Base-by-base conservation (phyloP, 1,140 invertebrate genomes). In the Drosophila biarmipes region DNA sequence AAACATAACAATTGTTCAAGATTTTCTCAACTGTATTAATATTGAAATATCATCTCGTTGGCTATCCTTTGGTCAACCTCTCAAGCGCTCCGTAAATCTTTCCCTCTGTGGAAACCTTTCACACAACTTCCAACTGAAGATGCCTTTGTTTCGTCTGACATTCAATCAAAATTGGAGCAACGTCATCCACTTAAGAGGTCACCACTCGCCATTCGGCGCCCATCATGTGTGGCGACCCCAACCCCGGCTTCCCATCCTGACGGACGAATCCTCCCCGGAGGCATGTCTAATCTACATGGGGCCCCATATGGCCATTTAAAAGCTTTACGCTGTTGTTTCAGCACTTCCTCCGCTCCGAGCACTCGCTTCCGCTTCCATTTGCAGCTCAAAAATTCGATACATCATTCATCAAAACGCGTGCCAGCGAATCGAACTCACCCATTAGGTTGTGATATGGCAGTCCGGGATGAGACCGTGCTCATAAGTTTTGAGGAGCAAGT, bases 401-500 rank as follows among this genome's bases (percentile, higher is more conserved):
- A 81, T 87, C 82, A 87, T 87, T 86, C 78, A 81, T 87, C 74
- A 86, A 63, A 80, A 69, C 82, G 81, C 82, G 69, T 86, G 82
- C 68, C 81, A 52, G 56, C 49, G 48, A n/a, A 51, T 59, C 17
- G 31, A 66, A 55, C 59, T 84, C 52, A 62, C 76, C 76, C 76
- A 80, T 67, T 56, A 45, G 63, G 62, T 38, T 52, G 48, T 27
- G 62, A 48, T 24, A 66, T 21, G 62, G 63, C 4, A 43, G 63
- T 17, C 27, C 27, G 31, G 46, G 24, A 51, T 29, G 43, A 37
- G 54, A 38, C 48, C 43, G 43, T 63, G 56, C 46, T 75, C 62
- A 75, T 54, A 59, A 75, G 63, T 76, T 76, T 76, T 54, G 66
- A 71, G 53, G 45, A 67, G 58, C 61, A n/a, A 37, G 58, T 62